Evolutionary conservation across 2,797 vertebrate genomes (phyloP), one percentile per base, ranked within the genome.

Genomic region (Bradypodion ventrale): DNA sequence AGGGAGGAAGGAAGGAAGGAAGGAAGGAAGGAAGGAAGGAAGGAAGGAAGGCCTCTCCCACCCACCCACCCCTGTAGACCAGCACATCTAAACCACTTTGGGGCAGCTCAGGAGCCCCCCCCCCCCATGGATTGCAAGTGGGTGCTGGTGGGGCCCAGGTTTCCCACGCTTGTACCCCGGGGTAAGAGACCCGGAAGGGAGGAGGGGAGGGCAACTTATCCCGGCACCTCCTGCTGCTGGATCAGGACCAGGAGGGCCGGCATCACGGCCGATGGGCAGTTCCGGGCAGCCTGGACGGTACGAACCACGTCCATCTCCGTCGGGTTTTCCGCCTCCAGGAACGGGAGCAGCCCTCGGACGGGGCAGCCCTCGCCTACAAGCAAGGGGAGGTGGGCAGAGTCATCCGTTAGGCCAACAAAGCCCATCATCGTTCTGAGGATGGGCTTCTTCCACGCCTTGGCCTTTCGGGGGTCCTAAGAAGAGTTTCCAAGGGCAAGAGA

Each of bases 141-240:
- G 62, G 29, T 27, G 63, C 21, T 56, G 9, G 21, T 1, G 52
- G 52, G 3, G 16, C 12, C 9, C 1, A 13, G 13, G 49, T 49
- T 46, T 49, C 37, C 37, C 37, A 37, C 37, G 37, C 37, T 37
- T 49, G 13, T 49, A 9, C 46, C 49, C 46, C 13, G 46, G 46
- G 13, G n/a, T n/a, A n/a, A n/a, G 5, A 5, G 52, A 56, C 52
- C 52, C 4, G 19, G 52, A 12, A 12, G 46, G 46, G 46, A 12
- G 46, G 46, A 15, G 52, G 13, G 7, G 65, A 13, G 65, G 5
- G 12, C 25, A 4, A 3, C 9, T n/a, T n/a, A n/a, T 40, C 10
- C 15, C 32, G 7, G 15, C 74, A 86, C 80, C 75, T 83, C 44
- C 1, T 83, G 75, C 46, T 83, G 68, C 49, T 46, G 80, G 37